These are phyloP conservation scores for Mesodorylaimus sp. DNA, from an alignment of 2,888 invertebrate species.

Conservation along the genomic window DNA sequence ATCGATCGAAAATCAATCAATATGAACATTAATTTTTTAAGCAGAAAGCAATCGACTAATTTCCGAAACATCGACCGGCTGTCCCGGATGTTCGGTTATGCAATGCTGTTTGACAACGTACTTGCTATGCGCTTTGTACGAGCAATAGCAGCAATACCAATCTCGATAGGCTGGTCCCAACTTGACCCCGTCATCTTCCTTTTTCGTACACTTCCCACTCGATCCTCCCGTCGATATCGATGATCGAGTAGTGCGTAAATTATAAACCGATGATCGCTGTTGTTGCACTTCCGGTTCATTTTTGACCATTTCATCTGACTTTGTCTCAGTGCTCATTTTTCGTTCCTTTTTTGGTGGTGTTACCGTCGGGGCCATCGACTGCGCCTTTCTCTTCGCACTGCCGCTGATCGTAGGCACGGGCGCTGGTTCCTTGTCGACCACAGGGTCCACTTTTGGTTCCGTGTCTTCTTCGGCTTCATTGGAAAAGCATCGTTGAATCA, in stretches of 20 bases:
- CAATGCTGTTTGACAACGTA: conserved; percentile 11
- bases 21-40: not conserved
- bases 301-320: too few relatives aligned
- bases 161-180: conserved; percentile 10
- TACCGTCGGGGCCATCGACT: too few relatives aligned
- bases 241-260: not conserved
- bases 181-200: not conserved
- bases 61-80: conserved; percentile 1
- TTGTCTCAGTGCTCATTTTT: too few relatives aligned
- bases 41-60: not conserved
- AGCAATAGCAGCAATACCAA: conserved; percentile 10
- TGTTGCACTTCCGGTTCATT: too few relatives aligned
- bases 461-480: not conserved
- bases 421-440: too few relatives aligned
- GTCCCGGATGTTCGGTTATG: conserved; percentile 8
- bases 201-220: not conserved
- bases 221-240: not conserved
- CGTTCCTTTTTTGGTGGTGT: too few relatives aligned
- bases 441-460: not conserved
- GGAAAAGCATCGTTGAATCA: conserved; percentile 10
- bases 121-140: conserved; percentile 7
- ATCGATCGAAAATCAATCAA: not conserved
- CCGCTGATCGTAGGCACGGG: too few relatives aligned
- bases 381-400: too few relatives aligned
- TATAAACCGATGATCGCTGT: not conserved